A percentile compares a stretch with the other conserved stretches of the same genome.
Conservation (phyloP, 2,113 vertebrate species). For the Eptatretus burgeri region DNA sequence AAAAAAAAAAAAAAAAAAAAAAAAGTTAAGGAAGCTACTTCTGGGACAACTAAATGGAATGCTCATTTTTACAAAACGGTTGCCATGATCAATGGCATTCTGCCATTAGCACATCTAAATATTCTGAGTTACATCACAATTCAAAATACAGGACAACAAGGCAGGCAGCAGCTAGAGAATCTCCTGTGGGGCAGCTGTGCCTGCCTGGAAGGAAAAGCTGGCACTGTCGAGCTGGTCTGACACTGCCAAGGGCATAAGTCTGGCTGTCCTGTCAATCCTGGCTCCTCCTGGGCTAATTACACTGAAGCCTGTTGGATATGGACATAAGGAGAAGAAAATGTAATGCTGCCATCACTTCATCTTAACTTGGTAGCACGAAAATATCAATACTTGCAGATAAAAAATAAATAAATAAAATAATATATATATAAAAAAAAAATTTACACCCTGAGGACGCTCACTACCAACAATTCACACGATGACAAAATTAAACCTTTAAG, state of each 20-base stretch:
- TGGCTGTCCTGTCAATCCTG: conserved; percentile 5
- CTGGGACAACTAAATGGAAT: neutral
- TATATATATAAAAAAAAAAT: neutral
- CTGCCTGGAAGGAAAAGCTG: neutral
- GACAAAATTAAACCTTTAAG: neutral
- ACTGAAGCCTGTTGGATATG: conserved; percentile 1
- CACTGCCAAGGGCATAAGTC: neutral
- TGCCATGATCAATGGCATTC: neutral
- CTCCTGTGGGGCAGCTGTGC: neutral
- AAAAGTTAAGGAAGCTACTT: neutral
- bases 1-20: neutral
- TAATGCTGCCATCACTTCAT: conserved; percentile 1
- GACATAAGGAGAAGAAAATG: conserved; percentile 1
- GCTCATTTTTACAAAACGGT: neutral
- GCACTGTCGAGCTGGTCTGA: conserved; percentile 5
- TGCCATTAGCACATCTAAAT: neutral
- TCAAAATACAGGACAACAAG: conserved; percentile 2
- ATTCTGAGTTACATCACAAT: neutral
- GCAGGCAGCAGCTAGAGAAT: neutral
- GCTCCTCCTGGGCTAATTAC: conserved; percentile 3
- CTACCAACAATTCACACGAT: neutral
- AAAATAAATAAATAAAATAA: neutral
- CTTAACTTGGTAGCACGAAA: neutral
- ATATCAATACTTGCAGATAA: neutral
- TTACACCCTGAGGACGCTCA: neutral